phyloP scores from a whole-genome alignment of 1,140 invertebrate genomes.

The Aphaenogaster floridana region DNA sequence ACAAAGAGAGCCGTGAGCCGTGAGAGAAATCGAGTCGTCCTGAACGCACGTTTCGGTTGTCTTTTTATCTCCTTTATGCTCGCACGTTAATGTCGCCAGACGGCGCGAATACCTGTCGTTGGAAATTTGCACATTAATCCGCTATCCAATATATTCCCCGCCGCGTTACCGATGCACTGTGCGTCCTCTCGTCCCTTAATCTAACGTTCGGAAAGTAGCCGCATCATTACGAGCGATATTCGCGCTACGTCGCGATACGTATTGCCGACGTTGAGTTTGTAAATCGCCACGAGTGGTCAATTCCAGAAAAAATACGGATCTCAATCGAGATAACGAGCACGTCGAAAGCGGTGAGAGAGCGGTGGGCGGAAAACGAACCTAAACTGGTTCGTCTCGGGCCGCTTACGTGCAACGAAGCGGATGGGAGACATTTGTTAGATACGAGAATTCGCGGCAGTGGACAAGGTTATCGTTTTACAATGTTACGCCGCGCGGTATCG shows the following conservation, averaged over 20 bases:
- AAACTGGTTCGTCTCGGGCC: conserved; percentile 24
- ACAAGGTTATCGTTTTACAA: conserved; percentile 27
- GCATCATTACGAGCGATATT: conserved; percentile 60
- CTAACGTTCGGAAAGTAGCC: background rate
- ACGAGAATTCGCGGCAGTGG: conserved; percentile 13
- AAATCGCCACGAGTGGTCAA: conserved; percentile 48
- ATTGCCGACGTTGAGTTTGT: conserved; percentile 50
- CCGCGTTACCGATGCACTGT: conserved; percentile 19
- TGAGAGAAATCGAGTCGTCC: conserved; percentile 49
- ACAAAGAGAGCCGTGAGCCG: conserved; percentile 35
- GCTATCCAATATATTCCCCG: conserved; percentile 5
- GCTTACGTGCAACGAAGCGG: background rate
- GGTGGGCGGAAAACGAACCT: conserved; percentile 11
- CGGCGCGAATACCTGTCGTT: conserved; percentile 55
- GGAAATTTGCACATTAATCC: conserved; percentile 61
- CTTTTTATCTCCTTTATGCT: conserved; percentile 19
- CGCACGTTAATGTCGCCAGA: conserved; percentile 24
- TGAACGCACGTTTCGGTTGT: background rate
- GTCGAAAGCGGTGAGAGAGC: background rate
- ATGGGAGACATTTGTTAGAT: conserved; percentile 13
- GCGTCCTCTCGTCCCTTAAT: conserved; percentile 1
- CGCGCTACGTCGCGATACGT: conserved; percentile 28
- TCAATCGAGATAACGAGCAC: conserved; percentile 25
- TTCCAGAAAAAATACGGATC: conserved; percentile 26
- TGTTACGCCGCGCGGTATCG: conserved; percentile 5